Evolutionary conservation across 2,113 vertebrate genomes (phyloP), one percentile per base, ranked within the genome.

Genomic region (Podarcis muralis): DNA sequence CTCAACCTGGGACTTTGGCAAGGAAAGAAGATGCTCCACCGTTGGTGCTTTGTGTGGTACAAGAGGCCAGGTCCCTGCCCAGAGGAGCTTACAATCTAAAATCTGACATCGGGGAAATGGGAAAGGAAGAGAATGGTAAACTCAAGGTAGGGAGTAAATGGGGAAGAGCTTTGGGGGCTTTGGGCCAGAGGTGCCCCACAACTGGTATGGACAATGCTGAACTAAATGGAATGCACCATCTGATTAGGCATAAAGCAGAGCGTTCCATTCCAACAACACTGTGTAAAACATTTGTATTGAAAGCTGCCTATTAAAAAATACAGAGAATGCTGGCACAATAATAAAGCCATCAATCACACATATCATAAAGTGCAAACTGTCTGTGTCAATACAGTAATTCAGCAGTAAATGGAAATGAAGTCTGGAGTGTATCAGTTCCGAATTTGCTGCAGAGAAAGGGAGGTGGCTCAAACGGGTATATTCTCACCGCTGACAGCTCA

Each of bases 331-430:
- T 62, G 53, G 53, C 78, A 62, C 78, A 82, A 62, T 87, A 87
- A 87, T 87, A 82, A 75, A 82, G 27, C 79, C 79, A 87, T 82
- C 86, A 74, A 82, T 87, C 86, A 87, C 40, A 62, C 78, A 62
- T 87, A 82, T 75, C 86, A 87, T 72, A 74, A 87, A 87, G 79
- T 74, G 48, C 35, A 82, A 87, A 81, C 79, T 62, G 79, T 62
- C 68, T 82, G 79, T 81, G 86, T 87, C 79, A 87, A 74, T 81
- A 74, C 6, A 74, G 79, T 87, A 82, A 81, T 87, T 87, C 86
- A 81, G 69, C 86, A 87, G 27, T 74, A 87, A 75, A 74, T 87
- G 69, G 68, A 82, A 82, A 81, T 62, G 79, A 72, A 81, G 78
- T 74, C 86, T 32, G 59, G 43, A 81, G 68, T 72, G 68, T 59